These are phyloP conservation scores for Chloroclystis v-ata DNA, from an alignment of 2,888 invertebrate species.

Conservation along the genomic window DNA sequence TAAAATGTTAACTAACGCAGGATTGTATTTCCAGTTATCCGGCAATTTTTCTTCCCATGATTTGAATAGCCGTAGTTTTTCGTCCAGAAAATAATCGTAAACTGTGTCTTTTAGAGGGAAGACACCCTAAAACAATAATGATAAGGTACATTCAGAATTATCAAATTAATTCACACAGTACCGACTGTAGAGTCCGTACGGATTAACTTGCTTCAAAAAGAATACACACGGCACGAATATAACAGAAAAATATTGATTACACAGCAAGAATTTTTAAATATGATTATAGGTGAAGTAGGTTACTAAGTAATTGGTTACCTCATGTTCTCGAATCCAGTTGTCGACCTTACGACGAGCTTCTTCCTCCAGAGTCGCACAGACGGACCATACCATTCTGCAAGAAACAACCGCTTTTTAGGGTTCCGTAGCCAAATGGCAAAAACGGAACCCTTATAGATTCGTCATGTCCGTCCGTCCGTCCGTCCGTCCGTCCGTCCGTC, in stretches of 20 bases:
- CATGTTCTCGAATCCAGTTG: constrained; percentile 86
- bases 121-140: constrained; percentile 56
- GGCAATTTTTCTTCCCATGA: constrained; percentile 90
- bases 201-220: too few species aligned
- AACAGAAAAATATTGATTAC: too few species aligned
- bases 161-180: neutral
- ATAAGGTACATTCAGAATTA: neutral
- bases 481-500: too few species aligned
- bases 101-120: constrained; percentile 93
- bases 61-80: constrained; percentile 81
- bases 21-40: constrained; percentile 84
- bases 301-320: constrained; percentile 38
- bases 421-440: too few species aligned
- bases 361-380: constrained; percentile 89
- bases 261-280: too few species aligned
- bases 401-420: constrained; percentile 8
- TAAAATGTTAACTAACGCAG: constrained; percentile 64
- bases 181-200: neutral
- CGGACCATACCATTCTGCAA: constrained; percentile 87
- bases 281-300: too few species aligned
- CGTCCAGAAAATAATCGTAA: constrained; percentile 94
- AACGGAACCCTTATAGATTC: too few species aligned
- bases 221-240: too few species aligned
- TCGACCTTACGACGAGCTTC: constrained; percentile 87
- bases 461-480: too few species aligned